Evolutionary conservation across 2,113 vertebrate genomes (phyloP).

Genomic region (Pipa parva): DNA sequence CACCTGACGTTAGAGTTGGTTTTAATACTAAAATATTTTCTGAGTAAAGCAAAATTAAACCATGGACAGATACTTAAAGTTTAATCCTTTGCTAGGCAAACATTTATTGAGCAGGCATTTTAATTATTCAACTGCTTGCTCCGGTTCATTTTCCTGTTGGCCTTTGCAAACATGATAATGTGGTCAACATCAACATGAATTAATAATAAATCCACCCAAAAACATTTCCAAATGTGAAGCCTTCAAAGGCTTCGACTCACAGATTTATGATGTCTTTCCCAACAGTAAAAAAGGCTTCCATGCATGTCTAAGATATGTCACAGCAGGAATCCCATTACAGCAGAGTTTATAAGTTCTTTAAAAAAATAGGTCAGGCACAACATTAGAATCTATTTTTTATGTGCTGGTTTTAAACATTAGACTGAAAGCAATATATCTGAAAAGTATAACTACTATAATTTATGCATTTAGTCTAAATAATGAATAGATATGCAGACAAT

Average conservation of each 20-base stretch:
- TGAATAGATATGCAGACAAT: slow-evolving; percentile 39
- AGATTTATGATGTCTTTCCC: slow-evolving; percentile 51
- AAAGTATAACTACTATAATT: slow-evolving; percentile 44
- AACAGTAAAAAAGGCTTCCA: slow-evolving; percentile 43
- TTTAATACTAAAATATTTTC: too few relatives aligned
- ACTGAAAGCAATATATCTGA: slow-evolving; percentile 45
- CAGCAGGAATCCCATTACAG: slow-evolving; percentile 50
- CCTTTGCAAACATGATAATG: slow-evolving; percentile 25
- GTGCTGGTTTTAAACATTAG: slow-evolving; percentile 38
- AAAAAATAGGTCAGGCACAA: slow-evolving; percentile 39
- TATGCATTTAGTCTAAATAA: slow-evolving; percentile 45
- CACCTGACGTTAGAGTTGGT: too few relatives aligned
- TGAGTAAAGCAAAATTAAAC: too few relatives aligned
- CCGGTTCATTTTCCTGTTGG: too few relatives aligned
- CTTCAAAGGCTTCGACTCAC: slow-evolving; percentile 13
- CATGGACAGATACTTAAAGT: too few relatives aligned
- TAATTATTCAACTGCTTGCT: too few relatives aligned
- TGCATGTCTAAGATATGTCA: slow-evolving; percentile 52
- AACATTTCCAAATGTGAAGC: background rate
- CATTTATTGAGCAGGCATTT: too few relatives aligned
- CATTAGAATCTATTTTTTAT: slow-evolving; percentile 47
- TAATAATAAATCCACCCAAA: background rate
- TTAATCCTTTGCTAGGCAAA: too few relatives aligned
- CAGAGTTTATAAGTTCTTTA: slow-evolving; percentile 45
- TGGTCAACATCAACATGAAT: slow-evolving; percentile 31